Evolutionary conservation across 2,797 vertebrate genomes (phyloP), one percentile per base, ranked within the genome.

Genomic region (Stomatorhinus walkeri): DNA sequence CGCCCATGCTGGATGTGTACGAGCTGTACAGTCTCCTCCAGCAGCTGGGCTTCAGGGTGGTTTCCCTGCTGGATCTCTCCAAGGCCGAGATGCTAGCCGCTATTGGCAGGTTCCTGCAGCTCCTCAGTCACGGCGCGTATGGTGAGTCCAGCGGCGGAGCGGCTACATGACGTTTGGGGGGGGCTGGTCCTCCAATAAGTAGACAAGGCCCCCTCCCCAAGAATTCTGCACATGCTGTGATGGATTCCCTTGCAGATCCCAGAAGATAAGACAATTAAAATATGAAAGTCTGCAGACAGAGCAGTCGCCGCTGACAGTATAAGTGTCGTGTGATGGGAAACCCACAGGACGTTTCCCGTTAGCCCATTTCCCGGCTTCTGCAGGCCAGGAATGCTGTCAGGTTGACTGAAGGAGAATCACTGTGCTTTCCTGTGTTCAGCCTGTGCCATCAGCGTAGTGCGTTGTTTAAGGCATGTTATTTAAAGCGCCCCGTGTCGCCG

Each of bases 1-100:
- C 97, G n/a, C 97, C 97, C 0, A 64, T 96, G 79, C 96, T 93
- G 90, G 97, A 98, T 40, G 97, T 98, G 14, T 96, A 96, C 56
- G 95, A 97, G 91, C 94, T 98, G 87, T 93, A 95, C 10, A 95
- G 88, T 90, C 95, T 96, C 28, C 94, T 98, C 76, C 95, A 95
- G 88, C 96, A 96, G 88, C 94, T 98, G 5, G 94, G 90, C 88
- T 98, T 98, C 92, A 95, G 96, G 89, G 97, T 98, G 8, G 96
- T 98, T 46, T 97, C 97, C 46, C 94, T 98, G 90, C 93, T 98
- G 90, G 97, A 98, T 90, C 95, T 98, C 91, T 97, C 94, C 88
- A 95, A 92, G 88, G 93, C 93, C 10, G 96, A 98, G 93, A 97
- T 98, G 96, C 90, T 91, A 0, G 90, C 94, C 7, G 96, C 96